Evolutionary conservation across 2,113 vertebrate species (phyloP).

Genomic region (Calidris pugnax): DNA sequence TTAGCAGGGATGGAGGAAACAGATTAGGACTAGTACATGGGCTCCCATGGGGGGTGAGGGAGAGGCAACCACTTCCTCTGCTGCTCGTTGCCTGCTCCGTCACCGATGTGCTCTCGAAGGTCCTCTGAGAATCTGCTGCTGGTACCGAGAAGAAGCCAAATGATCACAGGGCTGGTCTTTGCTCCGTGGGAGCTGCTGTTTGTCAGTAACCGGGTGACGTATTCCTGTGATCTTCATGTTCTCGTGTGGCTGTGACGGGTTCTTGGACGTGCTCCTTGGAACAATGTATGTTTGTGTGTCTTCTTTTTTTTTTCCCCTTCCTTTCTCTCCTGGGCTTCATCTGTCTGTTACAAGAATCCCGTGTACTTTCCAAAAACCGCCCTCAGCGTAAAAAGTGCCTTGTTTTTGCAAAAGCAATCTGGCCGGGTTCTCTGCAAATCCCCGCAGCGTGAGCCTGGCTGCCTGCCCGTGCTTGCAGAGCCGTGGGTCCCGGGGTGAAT

Average conservation of each 20-base stretch:
- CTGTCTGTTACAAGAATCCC: slow-evolving; percentile 13
- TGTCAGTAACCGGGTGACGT: not conserved
- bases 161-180: not conserved
- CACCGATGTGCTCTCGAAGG: accelerated
- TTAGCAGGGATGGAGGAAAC: not conserved
- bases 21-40: not conserved
- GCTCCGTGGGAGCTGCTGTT: not conserved
- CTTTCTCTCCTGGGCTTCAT: not conserved
- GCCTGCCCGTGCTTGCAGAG: not conserved
- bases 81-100: not conserved
- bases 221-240: accelerated
- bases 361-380: slow-evolving; percentile 20
- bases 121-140: not conserved
- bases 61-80: not conserved
- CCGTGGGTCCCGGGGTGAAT: not conserved
- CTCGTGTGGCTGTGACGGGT: not conserved
- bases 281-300: not conserved
- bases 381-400: not conserved
- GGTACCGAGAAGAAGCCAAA: not conserved
- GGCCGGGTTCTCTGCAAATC: not conserved
- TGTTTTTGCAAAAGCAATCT: slow-evolving; percentile 10
- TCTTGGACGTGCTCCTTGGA: slow-evolving; percentile 2
- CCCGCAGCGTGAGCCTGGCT: not conserved
- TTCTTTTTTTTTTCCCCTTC: accelerated
- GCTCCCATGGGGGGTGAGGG: not conserved